A percentile compares a stretch with the other conserved stretches of the same genome.
These are phyloP conservation scores for Melanotaenia parkinsoni DNA, from an alignment of 2,797 vertebrate species.

Conservation along the genomic window DNA sequence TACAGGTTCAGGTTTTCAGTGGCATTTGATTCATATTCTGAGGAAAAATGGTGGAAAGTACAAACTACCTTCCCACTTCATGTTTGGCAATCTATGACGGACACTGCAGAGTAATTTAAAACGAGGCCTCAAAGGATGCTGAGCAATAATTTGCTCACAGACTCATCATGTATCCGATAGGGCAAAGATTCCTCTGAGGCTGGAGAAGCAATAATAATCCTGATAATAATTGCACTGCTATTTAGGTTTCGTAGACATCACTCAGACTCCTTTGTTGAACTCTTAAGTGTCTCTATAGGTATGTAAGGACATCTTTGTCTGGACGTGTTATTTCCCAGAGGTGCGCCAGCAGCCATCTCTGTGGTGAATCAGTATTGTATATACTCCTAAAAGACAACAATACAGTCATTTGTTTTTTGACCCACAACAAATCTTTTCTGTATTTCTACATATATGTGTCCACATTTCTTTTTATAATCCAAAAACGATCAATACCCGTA, in stretches of 20 bases:
- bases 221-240: constrained; percentile 46
- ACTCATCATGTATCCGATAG: constrained; percentile 61
- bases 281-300: constrained; percentile 23
- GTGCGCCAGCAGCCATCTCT: constrained; percentile 16
- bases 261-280: constrained; percentile 29
- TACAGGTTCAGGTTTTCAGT: constrained; percentile 23
- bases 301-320: constrained; percentile 11
- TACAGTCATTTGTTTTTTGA: constrained; percentile 10
- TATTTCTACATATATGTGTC: not conserved
- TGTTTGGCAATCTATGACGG: constrained; percentile 35
- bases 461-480: not conserved
- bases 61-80: constrained; percentile 7
- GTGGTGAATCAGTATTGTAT: constrained; percentile 1
- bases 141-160: constrained; percentile 59
- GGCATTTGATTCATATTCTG: constrained; percentile 16
- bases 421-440: not conserved
- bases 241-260: constrained; percentile 23
- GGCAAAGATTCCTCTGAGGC: constrained; percentile 53
- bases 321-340: constrained; percentile 36
- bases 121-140: constrained; percentile 38
- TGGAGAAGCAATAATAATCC: constrained; percentile 55
- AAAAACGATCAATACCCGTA: not conserved
- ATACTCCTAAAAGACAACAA: constrained; percentile 13
- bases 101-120: constrained; percentile 41
- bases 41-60: constrained; percentile 18